Base-by-base conservation (phyloP, 2,888 invertebrate genomes). In the Drosophila ustulata region DNA sequence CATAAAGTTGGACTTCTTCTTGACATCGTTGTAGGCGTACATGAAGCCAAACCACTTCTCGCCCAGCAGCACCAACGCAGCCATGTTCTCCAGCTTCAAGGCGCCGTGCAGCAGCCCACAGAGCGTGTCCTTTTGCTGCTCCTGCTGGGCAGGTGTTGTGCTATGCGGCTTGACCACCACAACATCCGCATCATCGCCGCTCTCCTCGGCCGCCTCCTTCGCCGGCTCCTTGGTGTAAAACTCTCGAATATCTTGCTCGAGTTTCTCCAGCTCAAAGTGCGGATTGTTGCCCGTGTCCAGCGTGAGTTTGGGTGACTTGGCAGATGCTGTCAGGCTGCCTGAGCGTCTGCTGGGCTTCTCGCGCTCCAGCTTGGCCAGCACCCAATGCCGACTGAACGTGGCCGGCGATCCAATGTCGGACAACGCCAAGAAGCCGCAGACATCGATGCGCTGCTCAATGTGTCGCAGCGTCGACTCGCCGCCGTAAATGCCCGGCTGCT, bases 51-150 rank as follows among this genome's bases (percentile, higher is more conserved):
- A 87, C 98, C 98, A 98, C 80, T 97, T 96, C 0, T 95, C 94
- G 66, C 96, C 96, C 0, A 98, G 93, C 61, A 95, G 94, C 47
- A 98, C 97, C 34, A 99, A 92, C 0, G 98, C 98, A 0, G 97
- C 96, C 96, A 98, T 96, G 80, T 96, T 96, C 93, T 98, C 98
- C 45, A 95, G 95, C 93, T 98, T 98, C 3, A 98, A 93, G 43
- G 98, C 97, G 3, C 98, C 98, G 90, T 99, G 98, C 2, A 99
- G 94, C 11, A 99, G 92, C 4, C 98, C 98, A 91, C 98, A 98
- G 90, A 98, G 97, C 2, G 97, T 97, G 0, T 98, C 96, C 49
- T 94, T 94, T 43, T 90, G 91, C 49, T 90, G 90, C 57, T 85
- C 85, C 6, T 75, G 13, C 25, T 70, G 87, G 1, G 57, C 84